Conservation (phyloP, 2,888 invertebrate species). For the Dendrolimus pini region DNA sequence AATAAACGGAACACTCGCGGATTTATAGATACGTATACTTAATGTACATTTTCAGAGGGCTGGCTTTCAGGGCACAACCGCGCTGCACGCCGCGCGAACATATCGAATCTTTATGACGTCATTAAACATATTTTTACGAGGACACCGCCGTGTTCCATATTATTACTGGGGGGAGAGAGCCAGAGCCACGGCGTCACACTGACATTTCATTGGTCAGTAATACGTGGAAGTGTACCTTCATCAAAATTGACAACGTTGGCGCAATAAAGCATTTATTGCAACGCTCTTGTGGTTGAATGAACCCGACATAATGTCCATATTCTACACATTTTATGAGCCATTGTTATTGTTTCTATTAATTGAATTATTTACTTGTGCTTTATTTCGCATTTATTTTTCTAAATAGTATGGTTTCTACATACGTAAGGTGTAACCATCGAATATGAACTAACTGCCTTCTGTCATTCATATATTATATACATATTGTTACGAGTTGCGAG, state of each 20-base stretch:
- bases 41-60: slow-evolving; percentile 38
- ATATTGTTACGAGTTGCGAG: no score
- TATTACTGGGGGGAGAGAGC: slow-evolving; percentile 45
- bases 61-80: slow-evolving; percentile 48
- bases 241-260: slow-evolving; percentile 53
- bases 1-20: slow-evolving; percentile 57
- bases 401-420: no score
- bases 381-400: no score
- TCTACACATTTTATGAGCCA: slow-evolving; percentile 31
- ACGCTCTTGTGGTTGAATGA: slow-evolving; percentile 28
- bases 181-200: slow-evolving; percentile 32
- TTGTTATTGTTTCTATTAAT: slow-evolving; percentile 16
- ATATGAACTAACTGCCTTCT: no score
- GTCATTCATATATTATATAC: no score
- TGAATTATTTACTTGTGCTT: neutral
- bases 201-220: slow-evolving; percentile 58
- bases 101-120: slow-evolving; percentile 69
- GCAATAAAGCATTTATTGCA: slow-evolving; percentile 56
- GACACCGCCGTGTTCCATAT: slow-evolving; percentile 61
- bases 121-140: slow-evolving; percentile 75
- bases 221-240: slow-evolving; percentile 51
- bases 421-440: no score
- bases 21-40: slow-evolving; percentile 51
- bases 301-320: slow-evolving; percentile 32
- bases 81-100: slow-evolving; percentile 36